phyloP scores from a whole-genome alignment of 2,113 vertebrate species.

The Semnornis frantzii region DNA sequence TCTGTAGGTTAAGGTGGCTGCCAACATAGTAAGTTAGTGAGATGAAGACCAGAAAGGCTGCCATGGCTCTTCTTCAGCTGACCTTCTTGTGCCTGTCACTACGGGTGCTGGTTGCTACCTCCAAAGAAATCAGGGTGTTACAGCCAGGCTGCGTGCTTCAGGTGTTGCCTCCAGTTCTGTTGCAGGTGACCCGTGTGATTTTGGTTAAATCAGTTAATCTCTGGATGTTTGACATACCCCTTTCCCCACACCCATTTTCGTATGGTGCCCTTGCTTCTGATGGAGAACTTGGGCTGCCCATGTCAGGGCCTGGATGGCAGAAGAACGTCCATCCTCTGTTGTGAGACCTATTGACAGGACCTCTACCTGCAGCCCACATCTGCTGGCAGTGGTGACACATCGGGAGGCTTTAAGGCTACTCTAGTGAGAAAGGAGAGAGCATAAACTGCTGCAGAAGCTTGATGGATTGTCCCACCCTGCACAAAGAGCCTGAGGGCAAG shows the following conservation, averaged over 20 bases:
- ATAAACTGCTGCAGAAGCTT: neutral
- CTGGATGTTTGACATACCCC: neutral
- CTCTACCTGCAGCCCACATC: no score
- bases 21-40: neutral
- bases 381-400: neutral
- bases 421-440: neutral
- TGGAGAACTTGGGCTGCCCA: neutral
- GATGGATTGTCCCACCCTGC: rapidly evolving
- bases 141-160: neutral
- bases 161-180: neutral
- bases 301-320: no score
- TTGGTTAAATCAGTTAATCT: neutral
- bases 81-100: rapidly evolving
- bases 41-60: neutral
- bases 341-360: neutral
- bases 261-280: neutral
- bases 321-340: neutral
- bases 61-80: rapidly evolving
- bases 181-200: neutral
- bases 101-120: neutral
- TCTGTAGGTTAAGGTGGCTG: neutral
- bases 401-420: neutral
- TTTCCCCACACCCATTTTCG: rapidly evolving
- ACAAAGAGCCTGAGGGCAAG: rapidly evolving
- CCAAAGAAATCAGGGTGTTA: neutral